Evolutionary conservation across 2,888 invertebrate genomes (phyloP), one percentile per base, ranked within the genome.

Genomic region (Therioaphis trifolii): DNA sequence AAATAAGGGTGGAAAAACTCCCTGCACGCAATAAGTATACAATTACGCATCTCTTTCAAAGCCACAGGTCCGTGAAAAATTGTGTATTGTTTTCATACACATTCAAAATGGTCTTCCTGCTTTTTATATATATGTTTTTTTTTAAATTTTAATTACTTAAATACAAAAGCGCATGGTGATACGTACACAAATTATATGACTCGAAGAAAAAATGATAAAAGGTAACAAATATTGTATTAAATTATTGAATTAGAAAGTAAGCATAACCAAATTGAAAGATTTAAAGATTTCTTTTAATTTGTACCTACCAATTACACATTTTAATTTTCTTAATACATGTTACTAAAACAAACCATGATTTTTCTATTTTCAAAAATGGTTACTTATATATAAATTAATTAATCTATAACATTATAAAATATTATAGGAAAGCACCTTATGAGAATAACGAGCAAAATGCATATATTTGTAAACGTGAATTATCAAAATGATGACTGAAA

Each of bases 31-130:
- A 82, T 49, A 82, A 74, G 74, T 82, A 14, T 61, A 63, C 72
- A 74, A 72, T 72, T 63, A 69, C 78, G 27, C 24, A 63, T 72
- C 82, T 35, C 72, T 82, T 74, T 82, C 15, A 18, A 74, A 82
- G 82, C 63, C 74, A 82, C 82, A 49, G 49, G 63, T 52, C 82
- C 82, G 63, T 82, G 82, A 82, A 82, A 82, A 82, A 82, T 82
- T 74, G 35, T 63, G 35, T n/a, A 63, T 82, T 82, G 63, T 82
- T 72, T 82, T 72, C 58, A 11, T 61, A 43, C 52, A 18, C 29
- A 58, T 46, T 72, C 46, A 15, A 71, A 71, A 80, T 71, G 21
- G 52, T 72, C 40, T 52, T 82, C 80, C 72, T 72, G 80, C 4
- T 71, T 69, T 55, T 80, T 80, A 58, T 80, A 24, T 35, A 35